A percentile compares a stretch with the other conserved stretches of the same genome.
Evolutionary conservation across 2,113 vertebrate genomes (phyloP).

Genomic region (Paralichthys olivaceus): DNA sequence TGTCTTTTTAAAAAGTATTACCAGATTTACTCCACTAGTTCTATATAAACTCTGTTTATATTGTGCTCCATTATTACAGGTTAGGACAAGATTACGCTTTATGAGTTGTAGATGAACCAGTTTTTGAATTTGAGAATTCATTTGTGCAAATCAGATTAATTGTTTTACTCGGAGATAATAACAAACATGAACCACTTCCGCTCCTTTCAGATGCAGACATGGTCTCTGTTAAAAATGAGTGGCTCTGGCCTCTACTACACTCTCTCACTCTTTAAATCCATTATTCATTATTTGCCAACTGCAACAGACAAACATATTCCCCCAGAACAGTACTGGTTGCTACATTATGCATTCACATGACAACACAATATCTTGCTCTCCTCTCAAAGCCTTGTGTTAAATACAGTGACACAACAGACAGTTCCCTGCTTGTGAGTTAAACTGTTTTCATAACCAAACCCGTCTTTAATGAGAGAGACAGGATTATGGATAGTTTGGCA

Average conservation of each 20-base stretch:
- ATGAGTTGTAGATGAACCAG: background rate
- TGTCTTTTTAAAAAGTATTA: background rate
- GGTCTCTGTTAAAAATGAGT: constrained; percentile 29
- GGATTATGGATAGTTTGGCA: constrained; percentile 18
- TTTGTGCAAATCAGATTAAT: background rate
- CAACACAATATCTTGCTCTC: constrained; percentile 37
- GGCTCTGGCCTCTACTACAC: constrained; percentile 12
- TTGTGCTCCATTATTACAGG: background rate
- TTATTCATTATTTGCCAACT: constrained; percentile 59
- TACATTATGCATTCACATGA: constrained; percentile 59
- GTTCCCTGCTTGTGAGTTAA: constrained; percentile 31
- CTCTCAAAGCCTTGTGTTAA: constrained; percentile 36
- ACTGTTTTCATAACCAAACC: constrained; percentile 19
- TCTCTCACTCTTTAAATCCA: constrained; percentile 43
- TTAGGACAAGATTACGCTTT: background rate
- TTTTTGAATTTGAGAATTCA: background rate
- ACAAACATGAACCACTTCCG: background rate
- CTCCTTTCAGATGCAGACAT: background rate
- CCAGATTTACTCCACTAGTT: background rate
- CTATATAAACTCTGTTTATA: too few species aligned
- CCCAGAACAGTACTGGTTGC: constrained; percentile 23
- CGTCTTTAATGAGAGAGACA: background rate
- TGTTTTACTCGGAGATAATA: constrained; percentile 11
- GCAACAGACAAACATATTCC: constrained; percentile 46
- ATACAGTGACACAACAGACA: constrained; percentile 11